Percentiles rank a stretch among this genome's conserved stretches.
Conservation (phyloP, 2,797 vertebrate genomes). For the Potorous gilbertii region DNA sequence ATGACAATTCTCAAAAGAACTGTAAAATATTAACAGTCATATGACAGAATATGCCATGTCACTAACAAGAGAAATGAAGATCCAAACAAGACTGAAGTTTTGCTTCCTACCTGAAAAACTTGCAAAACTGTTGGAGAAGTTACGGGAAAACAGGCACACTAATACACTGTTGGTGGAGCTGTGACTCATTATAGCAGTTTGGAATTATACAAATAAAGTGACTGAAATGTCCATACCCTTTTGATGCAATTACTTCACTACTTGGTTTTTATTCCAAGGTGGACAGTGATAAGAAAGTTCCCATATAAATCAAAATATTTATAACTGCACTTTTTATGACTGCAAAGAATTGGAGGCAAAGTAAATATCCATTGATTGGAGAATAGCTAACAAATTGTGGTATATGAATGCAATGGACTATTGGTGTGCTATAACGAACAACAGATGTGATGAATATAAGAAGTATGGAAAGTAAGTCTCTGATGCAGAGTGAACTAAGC, state of each 20-base stretch:
- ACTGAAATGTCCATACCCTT: neutral
- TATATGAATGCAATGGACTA: neutral
- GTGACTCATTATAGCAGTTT: neutral
- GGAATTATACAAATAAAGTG: neutral
- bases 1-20: conserved; percentile 8
- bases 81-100: neutral
- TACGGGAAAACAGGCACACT: neutral
- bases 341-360: neutral
- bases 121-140: neutral
- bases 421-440: neutral
- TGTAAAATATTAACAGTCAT: neutral
- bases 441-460: neutral
- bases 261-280: neutral
- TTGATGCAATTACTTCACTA: neutral
- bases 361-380: neutral
- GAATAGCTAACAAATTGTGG: neutral
- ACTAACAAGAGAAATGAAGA: neutral
- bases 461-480: neutral
- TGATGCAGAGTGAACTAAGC: neutral
- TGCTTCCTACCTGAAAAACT: neutral
- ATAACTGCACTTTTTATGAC: neutral
- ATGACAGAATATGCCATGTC: neutral
- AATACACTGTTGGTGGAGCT: neutral
- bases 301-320: neutral
- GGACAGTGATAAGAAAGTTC: neutral